phyloP scores from a whole-genome alignment of 2,113 vertebrate genomes.

The Prionailurus viverrinus region DNA sequence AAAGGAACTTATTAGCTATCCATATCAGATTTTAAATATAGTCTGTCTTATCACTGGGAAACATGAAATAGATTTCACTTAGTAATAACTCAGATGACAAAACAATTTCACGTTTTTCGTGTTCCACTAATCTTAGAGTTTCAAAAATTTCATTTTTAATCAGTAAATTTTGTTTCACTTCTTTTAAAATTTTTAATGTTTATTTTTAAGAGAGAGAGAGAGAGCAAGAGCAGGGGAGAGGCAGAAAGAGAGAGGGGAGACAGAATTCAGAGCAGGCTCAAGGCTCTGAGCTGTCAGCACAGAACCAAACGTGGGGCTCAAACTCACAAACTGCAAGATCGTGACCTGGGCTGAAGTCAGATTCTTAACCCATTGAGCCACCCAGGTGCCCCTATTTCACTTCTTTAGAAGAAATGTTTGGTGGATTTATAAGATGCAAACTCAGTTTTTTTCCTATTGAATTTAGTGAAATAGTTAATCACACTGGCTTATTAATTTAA shows the following conservation, averaged over 20 bases:
- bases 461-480: background rate
- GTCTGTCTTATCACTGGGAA: background rate
- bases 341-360: too few relatives aligned
- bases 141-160: background rate
- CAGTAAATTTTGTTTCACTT: background rate
- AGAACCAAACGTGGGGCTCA: too few relatives aligned
- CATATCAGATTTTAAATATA: slow-evolving; percentile 15
- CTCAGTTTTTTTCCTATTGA: background rate
- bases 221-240: too few relatives aligned
- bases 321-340: too few relatives aligned
- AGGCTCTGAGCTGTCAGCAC: too few relatives aligned
- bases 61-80: background rate
- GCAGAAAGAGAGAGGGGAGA: too few relatives aligned
- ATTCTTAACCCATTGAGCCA: too few relatives aligned
- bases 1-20: background rate
- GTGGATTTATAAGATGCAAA: background rate
- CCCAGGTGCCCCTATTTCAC: background rate
- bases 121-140: background rate
- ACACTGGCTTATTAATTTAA: slow-evolving; percentile 2
- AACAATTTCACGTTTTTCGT: slow-evolving; percentile 11
- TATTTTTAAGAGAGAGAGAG: too few relatives aligned
- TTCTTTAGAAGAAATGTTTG: background rate
- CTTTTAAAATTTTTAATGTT: background rate
- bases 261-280: too few relatives aligned
- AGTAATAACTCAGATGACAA: background rate